Base-by-base conservation (phyloP, 1,140 invertebrate genomes). In the Acromyrmex charruanus region DNA sequence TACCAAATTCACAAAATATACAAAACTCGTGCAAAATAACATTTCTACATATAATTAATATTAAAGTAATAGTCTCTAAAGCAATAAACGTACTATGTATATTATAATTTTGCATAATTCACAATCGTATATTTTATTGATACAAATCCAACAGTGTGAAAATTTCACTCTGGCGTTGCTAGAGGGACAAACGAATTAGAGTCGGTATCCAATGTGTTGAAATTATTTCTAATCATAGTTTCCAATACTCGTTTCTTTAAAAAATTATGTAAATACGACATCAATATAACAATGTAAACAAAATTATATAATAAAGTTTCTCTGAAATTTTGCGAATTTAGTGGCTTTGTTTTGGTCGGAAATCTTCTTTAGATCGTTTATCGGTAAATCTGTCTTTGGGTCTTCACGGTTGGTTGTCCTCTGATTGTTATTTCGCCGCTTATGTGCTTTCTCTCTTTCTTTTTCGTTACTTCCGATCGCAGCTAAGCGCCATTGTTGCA, bases 391-490 rank as follows among this genome's bases (percentile, higher is more conserved):
- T 58, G n/a, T 55, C 69, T 39, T 16, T 44, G 80, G 68, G 6
- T 51, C 18, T 74, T 55, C 77, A 31, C 59, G 25, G 21, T 9
- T 18, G 25, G 25, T 80, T 68, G 61, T 80, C 14, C 77, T 53
- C 7, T 49, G 39, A 39, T n/a, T 79, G 18, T 66, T 63, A n/a
- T 55, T 44, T 58, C 3, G 16, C 51, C 21, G 66, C 44, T 69
- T 63, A 16, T 63, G 14, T 14, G 25, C 25, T 25, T 58, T 9
- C 31, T 59, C 0, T 59, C 39, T 58, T 21, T 25, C 21, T 58
- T 58, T 74, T 35, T 85, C 59, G 59, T 90, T 89, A 89, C 72
- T 90, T 75, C 63, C 87, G 88, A 89, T 90, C 77, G 66, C 25
- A 49, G 39, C 12, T 66, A 84, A 81, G 87, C 71, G 84, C 53